Conservation (phyloP, 1,140 invertebrate species). For the Lepidurus packardi region DNA sequence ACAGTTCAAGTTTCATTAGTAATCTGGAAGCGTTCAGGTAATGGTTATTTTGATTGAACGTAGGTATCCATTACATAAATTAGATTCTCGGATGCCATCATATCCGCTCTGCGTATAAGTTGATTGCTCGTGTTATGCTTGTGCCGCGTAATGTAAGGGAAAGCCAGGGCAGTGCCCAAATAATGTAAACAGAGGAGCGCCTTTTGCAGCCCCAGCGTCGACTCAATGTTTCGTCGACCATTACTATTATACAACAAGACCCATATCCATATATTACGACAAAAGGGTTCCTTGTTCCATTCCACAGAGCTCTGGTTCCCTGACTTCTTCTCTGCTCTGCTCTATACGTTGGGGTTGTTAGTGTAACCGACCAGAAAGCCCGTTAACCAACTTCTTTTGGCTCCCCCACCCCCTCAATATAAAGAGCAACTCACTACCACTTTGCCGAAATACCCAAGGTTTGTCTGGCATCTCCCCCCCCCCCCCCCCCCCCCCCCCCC, state of each 20-base stretch:
- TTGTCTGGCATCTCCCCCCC: background rate
- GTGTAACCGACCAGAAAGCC: conserved; percentile 20
- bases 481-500: background rate
- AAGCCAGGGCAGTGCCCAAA: background rate
- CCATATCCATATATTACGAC: conserved; percentile 22
- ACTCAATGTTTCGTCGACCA: conserved; percentile 19
- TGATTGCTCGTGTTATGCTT: background rate
- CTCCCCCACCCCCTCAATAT: conserved; percentile 9
- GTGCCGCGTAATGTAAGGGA: background rate
- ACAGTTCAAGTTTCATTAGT: too few species aligned
- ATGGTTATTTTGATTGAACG: background rate
- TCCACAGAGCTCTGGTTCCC: conserved; percentile 16
- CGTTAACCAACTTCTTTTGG: conserved; percentile 15
- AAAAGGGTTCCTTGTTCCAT: conserved; percentile 21
- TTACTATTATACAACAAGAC: conserved; percentile 19
- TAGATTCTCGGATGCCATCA: background rate
- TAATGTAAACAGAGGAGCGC: conserved; percentile 21
- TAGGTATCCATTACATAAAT: background rate
- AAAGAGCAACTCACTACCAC: conserved; percentile 13
- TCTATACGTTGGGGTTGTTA: conserved; percentile 19
- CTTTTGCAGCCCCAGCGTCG: background rate
- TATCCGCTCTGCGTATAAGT: conserved; percentile 1
- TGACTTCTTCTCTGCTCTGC: conserved; percentile 6
- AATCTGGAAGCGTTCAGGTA: background rate
- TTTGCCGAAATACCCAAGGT: background rate